Conservation (phyloP, 1,140 invertebrate species). For the Saccostrea cuccullata region DNA sequence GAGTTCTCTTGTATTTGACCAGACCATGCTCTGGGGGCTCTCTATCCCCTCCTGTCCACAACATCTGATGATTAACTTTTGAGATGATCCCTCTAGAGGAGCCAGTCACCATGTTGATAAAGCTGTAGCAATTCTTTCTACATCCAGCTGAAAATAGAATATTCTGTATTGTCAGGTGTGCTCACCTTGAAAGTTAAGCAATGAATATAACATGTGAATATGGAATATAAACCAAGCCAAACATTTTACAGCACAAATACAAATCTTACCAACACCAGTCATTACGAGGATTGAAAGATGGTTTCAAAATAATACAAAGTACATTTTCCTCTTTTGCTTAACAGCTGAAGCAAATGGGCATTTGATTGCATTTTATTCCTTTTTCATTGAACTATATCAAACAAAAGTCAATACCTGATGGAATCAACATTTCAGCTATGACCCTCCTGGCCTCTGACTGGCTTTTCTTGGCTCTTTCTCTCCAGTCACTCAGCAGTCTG, state of each 20-base stretch:
- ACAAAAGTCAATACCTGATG: constrained; percentile 65
- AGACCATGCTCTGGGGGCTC: constrained; percentile 73
- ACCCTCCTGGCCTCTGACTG: constrained; percentile 75
- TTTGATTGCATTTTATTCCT: too few species aligned
- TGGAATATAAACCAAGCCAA: too few species aligned
- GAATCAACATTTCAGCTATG: constrained; percentile 77
- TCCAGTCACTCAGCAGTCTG: constrained; percentile 71
- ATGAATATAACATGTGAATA: not conserved
- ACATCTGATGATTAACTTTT: constrained; percentile 71
- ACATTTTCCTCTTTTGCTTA: too few species aligned
- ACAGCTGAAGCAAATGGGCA: too few species aligned
- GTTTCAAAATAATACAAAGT: too few species aligned
- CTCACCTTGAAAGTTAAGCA: not conserved
- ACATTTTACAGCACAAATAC: too few species aligned
- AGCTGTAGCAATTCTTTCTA: constrained; percentile 73
- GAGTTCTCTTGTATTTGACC: constrained; percentile 65
- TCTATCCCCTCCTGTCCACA: constrained; percentile 67
- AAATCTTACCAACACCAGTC: too few species aligned
- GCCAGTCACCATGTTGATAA: constrained; percentile 73
- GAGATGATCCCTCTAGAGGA: constrained; percentile 69
- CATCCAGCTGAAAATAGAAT: constrained; percentile 61
- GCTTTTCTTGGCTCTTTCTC: constrained; percentile 66
- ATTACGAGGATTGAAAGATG: too few species aligned
- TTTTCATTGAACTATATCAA: too few species aligned
- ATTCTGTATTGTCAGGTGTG: not conserved